phyloP scores from a whole-genome alignment of 2,797 vertebrate species.

The Melopsittacus undulatus region DNA sequence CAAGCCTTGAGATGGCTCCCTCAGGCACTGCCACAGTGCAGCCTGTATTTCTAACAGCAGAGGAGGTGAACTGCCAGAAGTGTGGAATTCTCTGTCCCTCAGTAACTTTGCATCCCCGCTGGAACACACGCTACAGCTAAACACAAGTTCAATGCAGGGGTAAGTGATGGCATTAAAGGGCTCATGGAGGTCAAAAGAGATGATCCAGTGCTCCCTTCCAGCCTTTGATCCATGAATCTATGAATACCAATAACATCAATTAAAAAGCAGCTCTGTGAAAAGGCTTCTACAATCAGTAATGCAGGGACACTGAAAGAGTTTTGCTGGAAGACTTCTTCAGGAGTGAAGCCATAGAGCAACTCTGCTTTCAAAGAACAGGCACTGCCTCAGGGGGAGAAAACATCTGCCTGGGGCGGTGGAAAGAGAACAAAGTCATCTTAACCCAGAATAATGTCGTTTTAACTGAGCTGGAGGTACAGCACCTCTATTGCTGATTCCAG shows the following conservation, averaged over 20 bases:
- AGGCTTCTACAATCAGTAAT: not conserved
- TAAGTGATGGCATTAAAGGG: constrained; percentile 22
- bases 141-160: not conserved
- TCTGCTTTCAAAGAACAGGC: not conserved
- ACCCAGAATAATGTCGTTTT: not conserved
- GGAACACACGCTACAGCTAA: not conserved
- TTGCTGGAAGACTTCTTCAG: not conserved
- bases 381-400: not conserved
- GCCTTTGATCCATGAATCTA: constrained; percentile 16
- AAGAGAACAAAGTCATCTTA: not conserved
- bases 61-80: not conserved
- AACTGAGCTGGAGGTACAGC: not conserved
- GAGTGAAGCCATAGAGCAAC: not conserved
- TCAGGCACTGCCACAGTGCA: not conserved
- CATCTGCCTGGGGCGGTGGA: rapidly evolving
- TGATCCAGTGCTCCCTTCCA: not conserved
- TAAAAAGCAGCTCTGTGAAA: not conserved
- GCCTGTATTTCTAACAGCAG: not conserved
- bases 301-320: not conserved
- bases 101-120: not conserved
- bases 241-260: constrained; percentile 31
- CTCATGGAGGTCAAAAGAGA: constrained; percentile 8
- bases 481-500: not conserved
- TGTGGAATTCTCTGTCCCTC: not conserved
- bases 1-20: not conserved